Evolutionary conservation across 2,888 invertebrate species (phyloP).

Genomic region (Harmothoe impar): DNA sequence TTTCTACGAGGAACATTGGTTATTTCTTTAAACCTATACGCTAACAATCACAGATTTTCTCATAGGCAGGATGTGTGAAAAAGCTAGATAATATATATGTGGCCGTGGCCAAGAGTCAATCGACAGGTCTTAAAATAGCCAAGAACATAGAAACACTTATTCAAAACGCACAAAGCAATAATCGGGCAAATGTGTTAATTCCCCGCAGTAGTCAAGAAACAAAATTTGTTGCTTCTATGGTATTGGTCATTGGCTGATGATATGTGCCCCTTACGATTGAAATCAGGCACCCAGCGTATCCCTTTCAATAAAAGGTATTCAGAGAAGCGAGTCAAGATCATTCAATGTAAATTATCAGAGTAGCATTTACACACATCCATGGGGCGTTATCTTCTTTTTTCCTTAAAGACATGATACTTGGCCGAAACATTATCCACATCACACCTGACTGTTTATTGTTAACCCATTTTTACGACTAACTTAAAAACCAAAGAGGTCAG

Average conservation of each 20-base stretch:
- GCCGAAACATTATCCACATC: slow-evolving; percentile 5
- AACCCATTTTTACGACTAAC: no score
- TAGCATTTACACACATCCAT: slow-evolving; percentile 52
- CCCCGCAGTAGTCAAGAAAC: neutral
- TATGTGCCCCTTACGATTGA: no score
- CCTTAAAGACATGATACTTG: neutral
- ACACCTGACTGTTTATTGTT: neutral
- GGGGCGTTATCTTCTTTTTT: neutral
- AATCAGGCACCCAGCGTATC: no score
- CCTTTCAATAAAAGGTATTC: neutral
- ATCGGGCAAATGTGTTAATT: neutral
- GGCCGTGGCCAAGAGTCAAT: neutral
- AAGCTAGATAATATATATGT: slow-evolving; percentile 30
- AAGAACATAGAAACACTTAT: slow-evolving; percentile 57
- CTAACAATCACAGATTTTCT: slow-evolving; percentile 45
- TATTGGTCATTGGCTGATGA: neutral
- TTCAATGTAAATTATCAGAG: neutral
- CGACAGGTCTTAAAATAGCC: slow-evolving; percentile 14
- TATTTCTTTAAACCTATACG: slow-evolving; percentile 44
- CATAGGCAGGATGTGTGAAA: slow-evolving; percentile 44
- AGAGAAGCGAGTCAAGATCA: neutral
- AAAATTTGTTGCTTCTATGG: slow-evolving; percentile 44
- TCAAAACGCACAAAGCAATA: neutral
- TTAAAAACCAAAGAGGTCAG: no score
- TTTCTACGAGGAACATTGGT: slow-evolving; percentile 60